These are phyloP conservation scores for Xanthia togata DNA, from an alignment of 2,888 invertebrate species.

Conservation along the genomic window DNA sequence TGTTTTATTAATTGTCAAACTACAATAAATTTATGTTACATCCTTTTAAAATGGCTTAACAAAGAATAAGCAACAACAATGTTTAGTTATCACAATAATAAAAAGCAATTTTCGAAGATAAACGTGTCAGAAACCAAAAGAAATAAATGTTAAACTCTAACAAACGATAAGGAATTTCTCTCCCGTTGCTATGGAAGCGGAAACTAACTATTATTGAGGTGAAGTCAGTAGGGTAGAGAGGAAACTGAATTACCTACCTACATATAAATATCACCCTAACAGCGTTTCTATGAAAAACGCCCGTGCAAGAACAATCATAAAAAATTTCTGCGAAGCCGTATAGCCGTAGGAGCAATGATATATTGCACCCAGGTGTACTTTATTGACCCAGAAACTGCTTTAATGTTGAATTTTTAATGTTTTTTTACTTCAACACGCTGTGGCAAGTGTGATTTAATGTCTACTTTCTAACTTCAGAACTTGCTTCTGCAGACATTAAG, in stretches of 20 bases:
- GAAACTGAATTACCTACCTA: constrained; percentile 18
- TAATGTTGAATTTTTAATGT: constrained; percentile 55
- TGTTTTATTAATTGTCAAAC: constrained; percentile 29
- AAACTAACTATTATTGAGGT: constrained; percentile 26
- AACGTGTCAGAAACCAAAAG: constrained; percentile 1
- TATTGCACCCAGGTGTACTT: constrained; percentile 65
- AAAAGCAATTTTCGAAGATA: neutral
- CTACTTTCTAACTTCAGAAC: constrained; percentile 37
- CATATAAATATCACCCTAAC: constrained; percentile 30
- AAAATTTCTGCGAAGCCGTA: constrained; percentile 43
- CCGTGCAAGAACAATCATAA: constrained; percentile 55
- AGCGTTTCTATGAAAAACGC: constrained; percentile 29
- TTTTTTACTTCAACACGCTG: constrained; percentile 50
- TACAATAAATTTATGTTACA: constrained; percentile 39
- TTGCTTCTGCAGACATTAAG: constrained; percentile 28
- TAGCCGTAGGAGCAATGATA: constrained; percentile 50
- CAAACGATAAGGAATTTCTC: neutral
- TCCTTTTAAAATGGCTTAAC: neutral
- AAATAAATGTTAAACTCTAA: neutral
- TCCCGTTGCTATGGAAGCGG: neutral
- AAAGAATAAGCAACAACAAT: neutral
- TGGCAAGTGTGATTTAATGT: constrained; percentile 56
- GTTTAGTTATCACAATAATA: neutral
- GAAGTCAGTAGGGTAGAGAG: neutral
- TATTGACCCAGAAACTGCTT: constrained; percentile 64